Evolutionary conservation across 2,797 vertebrate genomes (phyloP).

Genomic region (Sebastes nivosus): DNA sequence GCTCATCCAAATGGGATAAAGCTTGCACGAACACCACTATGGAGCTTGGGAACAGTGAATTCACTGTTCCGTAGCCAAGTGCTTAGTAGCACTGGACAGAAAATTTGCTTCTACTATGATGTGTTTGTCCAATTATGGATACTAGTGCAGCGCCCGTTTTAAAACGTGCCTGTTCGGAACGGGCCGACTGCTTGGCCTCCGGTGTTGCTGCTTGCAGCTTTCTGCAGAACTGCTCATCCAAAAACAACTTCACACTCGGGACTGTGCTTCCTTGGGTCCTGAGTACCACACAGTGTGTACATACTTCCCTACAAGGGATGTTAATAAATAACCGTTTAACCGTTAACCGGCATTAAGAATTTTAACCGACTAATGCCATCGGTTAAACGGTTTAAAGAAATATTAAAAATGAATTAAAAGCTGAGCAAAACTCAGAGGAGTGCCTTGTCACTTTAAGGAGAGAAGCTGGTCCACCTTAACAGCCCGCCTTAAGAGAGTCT

Average conservation of each 20-base stretch:
- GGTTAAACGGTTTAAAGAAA: too few species aligned
- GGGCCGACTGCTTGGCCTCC: not conserved
- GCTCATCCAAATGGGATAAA: conserved; percentile 9
- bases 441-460: too few species aligned
- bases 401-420: too few species aligned
- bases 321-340: too few species aligned
- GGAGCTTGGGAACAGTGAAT: conserved; percentile 20
- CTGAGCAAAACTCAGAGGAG: too few species aligned
- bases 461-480: too few species aligned
- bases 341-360: too few species aligned
- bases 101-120: conserved; percentile 3
- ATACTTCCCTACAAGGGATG: too few species aligned
- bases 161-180: accelerated
- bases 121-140: not conserved
- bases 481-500: too few species aligned
- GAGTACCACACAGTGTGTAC: too few species aligned
- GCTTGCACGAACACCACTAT: conserved; percentile 13
- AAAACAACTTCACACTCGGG: not conserved
- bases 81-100: conserved; percentile 6
- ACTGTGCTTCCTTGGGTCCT: not conserved
- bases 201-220: not conserved
- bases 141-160: not conserved
- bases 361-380: too few species aligned
- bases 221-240: not conserved
- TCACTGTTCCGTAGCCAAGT: conserved; percentile 28